Conservation (phyloP, 2,888 invertebrate species). For the Oligia strigilis region DNA sequence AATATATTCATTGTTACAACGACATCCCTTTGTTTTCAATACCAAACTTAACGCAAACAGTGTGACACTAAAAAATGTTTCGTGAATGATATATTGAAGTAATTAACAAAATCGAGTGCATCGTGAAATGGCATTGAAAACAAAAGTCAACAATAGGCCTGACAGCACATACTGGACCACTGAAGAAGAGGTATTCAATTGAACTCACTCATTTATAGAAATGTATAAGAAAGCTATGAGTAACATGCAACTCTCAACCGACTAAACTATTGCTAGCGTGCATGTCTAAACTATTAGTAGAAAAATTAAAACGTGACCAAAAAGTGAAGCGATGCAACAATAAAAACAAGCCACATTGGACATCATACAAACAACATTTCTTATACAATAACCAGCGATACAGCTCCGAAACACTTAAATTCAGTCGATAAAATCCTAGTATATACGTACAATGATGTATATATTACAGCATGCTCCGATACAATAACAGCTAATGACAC, state of each 20-base stretch:
- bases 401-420: slow-evolving; percentile 78
- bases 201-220: slow-evolving; percentile 79
- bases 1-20: slow-evolving; percentile 89
- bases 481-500: slow-evolving; percentile 79
- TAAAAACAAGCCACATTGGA: slow-evolving; percentile 74
- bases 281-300: slow-evolving; percentile 62
- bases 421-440: slow-evolving; percentile 86
- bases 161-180: slow-evolving; percentile 87
- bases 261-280: slow-evolving; percentile 72
- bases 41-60: slow-evolving; percentile 71
- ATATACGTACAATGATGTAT: slow-evolving; percentile 74
- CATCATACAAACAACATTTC: slow-evolving; percentile 73
- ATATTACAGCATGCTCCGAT: slow-evolving; percentile 81
- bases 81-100: slow-evolving; percentile 29
- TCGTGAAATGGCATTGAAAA: slow-evolving; percentile 83
- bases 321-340: slow-evolving; percentile 65
- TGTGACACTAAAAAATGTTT: slow-evolving; percentile 33
- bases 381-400: slow-evolving; percentile 75
- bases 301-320: slow-evolving; percentile 63
- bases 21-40: slow-evolving; percentile 86
- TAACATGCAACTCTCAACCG: slow-evolving; percentile 63
- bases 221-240: slow-evolving; percentile 66
- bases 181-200: slow-evolving; percentile 88
- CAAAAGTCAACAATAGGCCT: slow-evolving; percentile 86
- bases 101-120: slow-evolving; percentile 49